phyloP scores from a whole-genome alignment of 2,113 vertebrate genomes.

The Cephalopholis sonnerati region DNA sequence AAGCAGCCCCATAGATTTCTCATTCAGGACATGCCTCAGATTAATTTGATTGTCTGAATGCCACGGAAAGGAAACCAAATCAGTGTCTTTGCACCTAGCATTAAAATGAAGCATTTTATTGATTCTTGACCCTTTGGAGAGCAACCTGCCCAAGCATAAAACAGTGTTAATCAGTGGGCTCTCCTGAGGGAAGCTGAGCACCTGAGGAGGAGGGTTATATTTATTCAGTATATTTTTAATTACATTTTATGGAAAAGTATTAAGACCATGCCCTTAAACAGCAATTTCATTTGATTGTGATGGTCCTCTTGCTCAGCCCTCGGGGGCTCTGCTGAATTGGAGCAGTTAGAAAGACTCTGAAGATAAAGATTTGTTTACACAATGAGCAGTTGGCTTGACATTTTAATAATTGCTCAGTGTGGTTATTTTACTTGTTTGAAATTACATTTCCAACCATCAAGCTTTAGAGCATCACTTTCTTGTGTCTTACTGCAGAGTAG shows the following conservation, averaged over 20 bases:
- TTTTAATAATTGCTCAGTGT: slow-evolving; percentile 32
- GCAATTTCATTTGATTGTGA: slow-evolving; percentile 21
- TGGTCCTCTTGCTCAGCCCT: slow-evolving; percentile 16
- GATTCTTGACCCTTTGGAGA: background rate
- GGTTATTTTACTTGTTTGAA: slow-evolving; percentile 11
- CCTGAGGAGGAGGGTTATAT: slow-evolving; percentile 49
- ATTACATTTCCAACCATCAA: background rate
- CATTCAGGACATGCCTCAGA: too few species aligned
- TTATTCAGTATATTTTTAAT: slow-evolving; percentile 68
- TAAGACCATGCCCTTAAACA: slow-evolving; percentile 39
- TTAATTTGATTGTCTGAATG: too few species aligned
- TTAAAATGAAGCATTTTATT: slow-evolving; percentile 24
- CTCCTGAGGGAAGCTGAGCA: slow-evolving; percentile 11
- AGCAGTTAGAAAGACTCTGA: slow-evolving; percentile 5
- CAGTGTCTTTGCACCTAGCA: background rate
- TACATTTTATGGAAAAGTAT: slow-evolving; percentile 59
- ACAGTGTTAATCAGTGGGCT: slow-evolving; percentile 42
- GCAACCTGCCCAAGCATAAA: slow-evolving; percentile 30
- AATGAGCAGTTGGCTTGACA: slow-evolving; percentile 11
- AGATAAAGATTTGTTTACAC: slow-evolving; percentile 23
- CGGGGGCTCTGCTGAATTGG: slow-evolving; percentile 13
- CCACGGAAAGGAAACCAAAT: background rate
- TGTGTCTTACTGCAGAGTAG: background rate
- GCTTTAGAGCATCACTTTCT: background rate
- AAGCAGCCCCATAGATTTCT: background rate